Evolutionary conservation across 1,140 invertebrate genomes (phyloP).

Genomic region (Plectus sambesii): DNA sequence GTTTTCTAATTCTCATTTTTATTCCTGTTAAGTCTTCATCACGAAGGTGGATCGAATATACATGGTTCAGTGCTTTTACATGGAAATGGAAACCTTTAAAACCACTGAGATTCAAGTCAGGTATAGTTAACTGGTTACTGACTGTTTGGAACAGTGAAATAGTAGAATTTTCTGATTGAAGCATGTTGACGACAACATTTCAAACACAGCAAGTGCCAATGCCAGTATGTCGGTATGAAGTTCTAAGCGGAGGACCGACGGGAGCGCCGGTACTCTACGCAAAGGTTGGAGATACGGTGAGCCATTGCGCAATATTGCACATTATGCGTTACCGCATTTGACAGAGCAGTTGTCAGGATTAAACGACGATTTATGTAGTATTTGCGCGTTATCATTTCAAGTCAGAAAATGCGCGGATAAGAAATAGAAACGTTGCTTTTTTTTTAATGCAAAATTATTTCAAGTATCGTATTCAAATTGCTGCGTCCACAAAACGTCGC

Average conservation of each 20-base stretch:
- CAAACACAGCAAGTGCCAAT: slow-evolving; percentile 43
- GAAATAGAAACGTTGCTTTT: too few relatives aligned
- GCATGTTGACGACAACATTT: slow-evolving; percentile 33
- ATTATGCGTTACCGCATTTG: too few relatives aligned
- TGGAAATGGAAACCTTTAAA: slow-evolving; percentile 41
- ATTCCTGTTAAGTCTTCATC: too few relatives aligned
- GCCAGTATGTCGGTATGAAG: slow-evolving; percentile 42
- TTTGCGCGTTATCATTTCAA: too few relatives aligned
- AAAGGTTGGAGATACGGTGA: slow-evolving; percentile 42
- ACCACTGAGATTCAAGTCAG: slow-evolving; percentile 34
- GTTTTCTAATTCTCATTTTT: too few relatives aligned
- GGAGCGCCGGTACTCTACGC: slow-evolving; percentile 43
- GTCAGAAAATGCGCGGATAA: too few relatives aligned
- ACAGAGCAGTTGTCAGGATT: too few relatives aligned
- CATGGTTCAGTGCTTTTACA: slow-evolving; percentile 42
- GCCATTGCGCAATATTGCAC: neutral
- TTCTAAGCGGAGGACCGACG: slow-evolving; percentile 35
- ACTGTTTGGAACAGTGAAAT: neutral
- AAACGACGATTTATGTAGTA: too few relatives aligned
- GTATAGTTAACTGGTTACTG: slow-evolving; percentile 20
- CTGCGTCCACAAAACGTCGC: too few relatives aligned
- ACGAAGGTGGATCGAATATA: slow-evolving; percentile 42
- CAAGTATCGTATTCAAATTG: too few relatives aligned
- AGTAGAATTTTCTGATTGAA: slow-evolving; percentile 14
- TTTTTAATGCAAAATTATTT: too few relatives aligned